These are phyloP conservation scores for Alsophila aescularia DNA, from an alignment of 2,888 invertebrate genomes.

Conservation along the genomic window DNA sequence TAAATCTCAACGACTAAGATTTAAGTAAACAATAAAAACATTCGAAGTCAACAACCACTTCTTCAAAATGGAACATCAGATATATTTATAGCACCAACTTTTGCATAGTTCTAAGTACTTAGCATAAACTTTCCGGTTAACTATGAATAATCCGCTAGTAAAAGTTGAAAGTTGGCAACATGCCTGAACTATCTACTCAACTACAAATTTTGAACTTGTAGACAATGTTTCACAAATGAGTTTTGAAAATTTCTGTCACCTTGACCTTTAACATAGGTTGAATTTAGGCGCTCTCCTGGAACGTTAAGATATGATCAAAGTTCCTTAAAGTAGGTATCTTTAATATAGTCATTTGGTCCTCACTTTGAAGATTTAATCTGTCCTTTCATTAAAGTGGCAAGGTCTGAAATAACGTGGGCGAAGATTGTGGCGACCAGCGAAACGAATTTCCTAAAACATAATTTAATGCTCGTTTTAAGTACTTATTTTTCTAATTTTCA, in stretches of 20 bases:
- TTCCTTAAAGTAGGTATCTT: neutral
- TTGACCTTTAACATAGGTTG: constrained; percentile 1
- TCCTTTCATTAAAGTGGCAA: neutral
- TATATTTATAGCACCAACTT: constrained; percentile 13
- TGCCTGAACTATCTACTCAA: constrained; percentile 31
- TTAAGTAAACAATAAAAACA: no score
- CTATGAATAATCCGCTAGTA: constrained; percentile 47
- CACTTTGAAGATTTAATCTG: no score
- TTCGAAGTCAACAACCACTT: no score
- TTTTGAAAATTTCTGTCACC: neutral
- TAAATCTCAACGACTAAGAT: no score
- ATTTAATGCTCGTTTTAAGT: no score
- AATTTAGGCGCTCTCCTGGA: neutral
- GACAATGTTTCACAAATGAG: neutral
- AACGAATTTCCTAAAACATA: no score
- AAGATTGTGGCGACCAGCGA: no score
- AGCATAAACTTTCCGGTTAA: constrained; percentile 35
- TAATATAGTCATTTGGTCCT: neutral
- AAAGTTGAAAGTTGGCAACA: constrained; percentile 43
- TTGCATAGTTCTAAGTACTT: constrained; percentile 31
- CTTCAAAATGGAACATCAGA: neutral
- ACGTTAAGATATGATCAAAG: neutral
- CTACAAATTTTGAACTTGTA: constrained; percentile 28
- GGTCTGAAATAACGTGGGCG: neutral
- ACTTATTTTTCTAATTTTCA: no score